These are phyloP conservation scores for Globicephala melas DNA, from an alignment of 2,113 vertebrate genomes.

Conservation along the genomic window DNA sequence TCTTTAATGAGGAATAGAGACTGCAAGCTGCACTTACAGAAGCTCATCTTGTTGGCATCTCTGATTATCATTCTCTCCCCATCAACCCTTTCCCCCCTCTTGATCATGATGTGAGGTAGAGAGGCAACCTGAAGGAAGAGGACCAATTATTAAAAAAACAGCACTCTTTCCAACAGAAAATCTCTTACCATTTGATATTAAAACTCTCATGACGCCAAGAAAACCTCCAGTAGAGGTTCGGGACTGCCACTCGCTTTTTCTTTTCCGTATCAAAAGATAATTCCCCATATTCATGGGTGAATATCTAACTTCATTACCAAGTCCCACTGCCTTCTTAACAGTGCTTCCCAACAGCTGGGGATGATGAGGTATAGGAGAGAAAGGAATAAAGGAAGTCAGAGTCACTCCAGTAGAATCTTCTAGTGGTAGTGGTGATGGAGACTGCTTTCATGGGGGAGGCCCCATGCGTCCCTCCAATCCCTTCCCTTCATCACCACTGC, in stretches of 20 bases:
- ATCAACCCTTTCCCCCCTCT: not conserved
- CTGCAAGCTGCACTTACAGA: not conserved
- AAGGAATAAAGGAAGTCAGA: not conserved
- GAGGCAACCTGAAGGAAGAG: not conserved
- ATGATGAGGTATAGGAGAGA: not conserved
- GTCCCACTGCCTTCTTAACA: not conserved
- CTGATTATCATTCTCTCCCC: not conserved
- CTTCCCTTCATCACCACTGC: not conserved
- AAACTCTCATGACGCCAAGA: not conserved
- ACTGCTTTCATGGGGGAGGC: not conserved
- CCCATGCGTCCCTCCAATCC: fast-evolving
- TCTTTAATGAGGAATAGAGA: constrained; percentile 28
- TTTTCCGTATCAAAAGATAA: not conserved
- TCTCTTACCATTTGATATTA: not conserved
- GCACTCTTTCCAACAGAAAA: not conserved
- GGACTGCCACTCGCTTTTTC: not conserved
- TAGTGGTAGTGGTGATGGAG: not conserved
- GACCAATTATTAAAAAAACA: not conserved
- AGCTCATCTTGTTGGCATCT: not conserved
- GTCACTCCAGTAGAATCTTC: not conserved
- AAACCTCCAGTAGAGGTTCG: not conserved
- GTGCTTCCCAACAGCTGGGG: not conserved
- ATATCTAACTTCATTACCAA: not conserved
- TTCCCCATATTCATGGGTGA: not conserved
- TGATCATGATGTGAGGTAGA: not conserved